Evolutionary conservation across 1,140 invertebrate species (phyloP).

Genomic region (Aphaenogaster floridana): DNA sequence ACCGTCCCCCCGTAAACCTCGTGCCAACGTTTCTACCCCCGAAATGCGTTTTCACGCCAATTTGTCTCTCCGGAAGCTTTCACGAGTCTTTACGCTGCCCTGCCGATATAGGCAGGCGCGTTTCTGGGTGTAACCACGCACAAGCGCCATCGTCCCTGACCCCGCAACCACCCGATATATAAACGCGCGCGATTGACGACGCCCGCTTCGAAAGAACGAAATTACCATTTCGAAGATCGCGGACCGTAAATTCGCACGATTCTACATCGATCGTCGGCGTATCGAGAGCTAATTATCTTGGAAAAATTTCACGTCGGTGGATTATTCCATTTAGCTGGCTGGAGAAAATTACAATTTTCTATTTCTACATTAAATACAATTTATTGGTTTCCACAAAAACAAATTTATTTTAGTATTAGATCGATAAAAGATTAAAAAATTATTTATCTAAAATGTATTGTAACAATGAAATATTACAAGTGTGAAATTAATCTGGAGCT

Average conservation of each 20-base stretch:
- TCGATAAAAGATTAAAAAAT: neutral
- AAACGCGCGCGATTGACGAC: constrained; percentile 67
- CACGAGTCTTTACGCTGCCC: constrained; percentile 85
- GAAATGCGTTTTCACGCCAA: constrained; percentile 86
- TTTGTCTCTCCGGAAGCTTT: constrained; percentile 85
- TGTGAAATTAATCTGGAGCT: neutral
- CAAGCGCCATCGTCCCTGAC: constrained; percentile 50
- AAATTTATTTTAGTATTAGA: neutral
- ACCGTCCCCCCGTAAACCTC: constrained; percentile 46
- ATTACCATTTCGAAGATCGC: constrained; percentile 64
- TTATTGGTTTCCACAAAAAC: neutral
- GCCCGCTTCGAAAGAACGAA: constrained; percentile 41
- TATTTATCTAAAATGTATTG: neutral
- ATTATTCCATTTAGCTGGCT: neutral
- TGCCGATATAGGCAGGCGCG: constrained; percentile 74
- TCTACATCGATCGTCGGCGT: neutral
- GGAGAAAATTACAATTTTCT: neutral
- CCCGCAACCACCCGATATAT: constrained; percentile 33
- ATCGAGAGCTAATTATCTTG: neutral
- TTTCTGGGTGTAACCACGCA: constrained; percentile 72
- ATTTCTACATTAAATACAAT: neutral
- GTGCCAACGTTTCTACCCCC: constrained; percentile 70
- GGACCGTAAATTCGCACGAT: constrained; percentile 10
- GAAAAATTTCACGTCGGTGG: neutral
- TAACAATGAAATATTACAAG: neutral